These are phyloP conservation scores for Poeciliopsis presidionis DNA, from an alignment of 2,797 vertebrate genomes.

Conservation along the genomic window DNA sequence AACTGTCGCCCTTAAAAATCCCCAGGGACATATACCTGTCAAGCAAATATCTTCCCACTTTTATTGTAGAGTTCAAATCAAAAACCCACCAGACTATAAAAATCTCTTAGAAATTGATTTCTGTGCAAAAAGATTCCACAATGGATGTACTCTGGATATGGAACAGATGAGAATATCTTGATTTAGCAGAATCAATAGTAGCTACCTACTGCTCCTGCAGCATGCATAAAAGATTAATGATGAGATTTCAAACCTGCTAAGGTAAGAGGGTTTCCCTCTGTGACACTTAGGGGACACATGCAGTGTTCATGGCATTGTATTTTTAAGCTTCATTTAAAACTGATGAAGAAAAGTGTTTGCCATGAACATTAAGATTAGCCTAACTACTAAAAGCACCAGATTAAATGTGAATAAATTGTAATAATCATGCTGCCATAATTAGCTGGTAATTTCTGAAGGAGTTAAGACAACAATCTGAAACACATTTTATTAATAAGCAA, in stretches of 20 bases:
- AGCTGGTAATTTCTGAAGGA: neutral
- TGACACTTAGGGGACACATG: constrained; percentile 2
- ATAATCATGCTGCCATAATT: neutral
- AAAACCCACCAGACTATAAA: constrained; percentile 48
- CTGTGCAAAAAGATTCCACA: constrained; percentile 43
- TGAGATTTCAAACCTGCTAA: constrained; percentile 27
- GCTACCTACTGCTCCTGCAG: constrained; percentile 31
- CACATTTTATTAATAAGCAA: neutral
- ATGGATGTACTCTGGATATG: constrained; percentile 38
- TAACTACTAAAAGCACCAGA: neutral
- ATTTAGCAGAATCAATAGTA: constrained; percentile 38
- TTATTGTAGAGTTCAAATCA: constrained; percentile 39
- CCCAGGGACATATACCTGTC: constrained; percentile 24
- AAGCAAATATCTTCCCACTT: constrained; percentile 29
- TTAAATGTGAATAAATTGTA: neutral
- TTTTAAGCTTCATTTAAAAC: neutral
- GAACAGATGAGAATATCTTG: constrained; percentile 42
- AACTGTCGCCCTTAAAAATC: constrained; percentile 16
- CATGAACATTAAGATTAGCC: neutral
- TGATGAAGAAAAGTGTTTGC: neutral
- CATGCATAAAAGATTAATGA: constrained; percentile 60
- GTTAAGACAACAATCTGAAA: neutral
- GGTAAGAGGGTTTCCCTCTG: constrained; percentile 13
- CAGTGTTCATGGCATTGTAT: neutral
- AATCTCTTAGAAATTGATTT: constrained; percentile 33